Base-by-base conservation (phyloP, 2,113 vertebrate species). In the Alaudala cheleensis region DNA sequence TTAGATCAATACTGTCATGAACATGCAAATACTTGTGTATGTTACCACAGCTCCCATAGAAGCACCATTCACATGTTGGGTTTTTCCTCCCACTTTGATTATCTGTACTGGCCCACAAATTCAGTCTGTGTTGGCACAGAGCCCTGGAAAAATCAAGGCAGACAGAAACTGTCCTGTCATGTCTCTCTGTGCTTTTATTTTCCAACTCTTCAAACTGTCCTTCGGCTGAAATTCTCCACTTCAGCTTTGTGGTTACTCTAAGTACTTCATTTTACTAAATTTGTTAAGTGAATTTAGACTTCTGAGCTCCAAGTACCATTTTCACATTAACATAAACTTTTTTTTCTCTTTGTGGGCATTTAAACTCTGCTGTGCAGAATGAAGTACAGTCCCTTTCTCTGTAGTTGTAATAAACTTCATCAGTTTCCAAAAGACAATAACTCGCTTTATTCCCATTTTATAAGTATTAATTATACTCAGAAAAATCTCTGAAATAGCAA, bases 401-500 rank as follows among this genome's bases (percentile, higher is more conserved):
- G 70, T 90, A 82, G 42, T 85, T 94, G 81, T 88, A 95, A 88
- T 80, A 69, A 69, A 90, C 74, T 94, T 94, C 85, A 92, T 96
- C 94, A 90, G 67, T 90, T 95, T 90, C 81, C 92, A 93, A 62
- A 95, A 94, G 92, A 97, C 92, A 96, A 70, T 96, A 94, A 94
- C 92, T 95, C 86, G 71, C 79, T 93, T 96, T 95, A 91, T 95
- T 93, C 87, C 60, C 44, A 58, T 87, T 92, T 97, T 88, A 88
- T 84, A 92, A 90, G 82, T 71, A 86, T 90, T 94, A 96, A 96
- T 96, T 96, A 94, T 79, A 64, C 81, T 92, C 87, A 93, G 77
- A 96, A 88, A 92, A 84, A 81, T 33, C 4, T 3, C 66, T 96
- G 81, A 92, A 92, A 95, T 67, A 89, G 91, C 77, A 91, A 95